A percentile compares a stretch with the other conserved stretches of the same genome.
Evolutionary conservation across 2,797 vertebrate species (phyloP).

Genomic region (Fistularia commersonii): DNA sequence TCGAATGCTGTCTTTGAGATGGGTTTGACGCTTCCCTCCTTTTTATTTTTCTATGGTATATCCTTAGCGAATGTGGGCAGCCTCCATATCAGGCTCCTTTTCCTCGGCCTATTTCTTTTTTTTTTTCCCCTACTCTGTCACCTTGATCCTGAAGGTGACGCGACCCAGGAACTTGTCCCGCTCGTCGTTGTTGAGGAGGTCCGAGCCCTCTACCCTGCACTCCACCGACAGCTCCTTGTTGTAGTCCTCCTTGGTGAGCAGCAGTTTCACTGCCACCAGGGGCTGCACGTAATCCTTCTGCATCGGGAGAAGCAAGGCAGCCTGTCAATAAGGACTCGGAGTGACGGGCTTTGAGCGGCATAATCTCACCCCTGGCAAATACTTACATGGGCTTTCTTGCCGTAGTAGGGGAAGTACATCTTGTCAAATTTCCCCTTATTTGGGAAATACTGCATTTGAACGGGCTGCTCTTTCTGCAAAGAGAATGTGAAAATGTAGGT

Average conservation of each 20-base stretch:
- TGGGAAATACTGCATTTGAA: conserved; percentile 82
- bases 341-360: neutral
- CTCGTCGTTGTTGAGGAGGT: conserved; percentile 86
- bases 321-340: conserved; percentile 22
- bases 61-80: conserved; percentile 49
- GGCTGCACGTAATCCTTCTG: conserved; percentile 90
- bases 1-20: conserved; percentile 50
- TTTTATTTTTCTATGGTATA: conserved; percentile 36
- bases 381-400: conserved; percentile 93
- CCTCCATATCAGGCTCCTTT: conserved; percentile 40
- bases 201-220: conserved; percentile 86
- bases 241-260: conserved; percentile 71
- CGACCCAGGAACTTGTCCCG: conserved; percentile 96
- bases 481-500: conserved; percentile 6
- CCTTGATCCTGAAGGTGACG: conserved; percentile 85
- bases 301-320: conserved; percentile 9
- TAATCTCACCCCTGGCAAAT: conserved; percentile 7
- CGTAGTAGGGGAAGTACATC: conserved; percentile 97
- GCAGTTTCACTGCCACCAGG: conserved; percentile 88
- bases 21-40: conserved; percentile 58
- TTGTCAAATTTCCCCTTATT: conserved; percentile 79
- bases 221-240: conserved; percentile 83
- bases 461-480: conserved; percentile 66
- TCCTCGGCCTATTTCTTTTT: neutral
- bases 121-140: conserved; percentile 70